Percentiles rank a stretch among this genome's conserved stretches.
phyloP scores from a whole-genome alignment of 2,888 invertebrate species.

The Ophion costatus region DNA sequence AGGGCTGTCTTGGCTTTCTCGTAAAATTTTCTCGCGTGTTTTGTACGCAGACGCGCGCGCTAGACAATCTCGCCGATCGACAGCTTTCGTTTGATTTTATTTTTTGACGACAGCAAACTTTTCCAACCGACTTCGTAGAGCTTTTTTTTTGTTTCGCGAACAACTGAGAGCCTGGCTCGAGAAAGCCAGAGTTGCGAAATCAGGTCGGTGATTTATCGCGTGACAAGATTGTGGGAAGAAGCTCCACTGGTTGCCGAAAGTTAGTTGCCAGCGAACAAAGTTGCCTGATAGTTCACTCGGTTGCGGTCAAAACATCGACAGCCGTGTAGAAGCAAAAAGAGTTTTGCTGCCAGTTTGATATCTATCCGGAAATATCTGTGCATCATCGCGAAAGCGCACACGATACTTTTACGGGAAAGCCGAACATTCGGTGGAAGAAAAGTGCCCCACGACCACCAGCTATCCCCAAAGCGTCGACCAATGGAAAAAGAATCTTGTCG shows the following conservation, averaged over 20 bases:
- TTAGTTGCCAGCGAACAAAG: constrained; percentile 45
- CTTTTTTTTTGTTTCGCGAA: background rate
- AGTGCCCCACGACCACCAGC: constrained; percentile 37
- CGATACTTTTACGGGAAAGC: constrained; percentile 63
- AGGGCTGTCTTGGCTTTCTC: constrained; percentile 48
- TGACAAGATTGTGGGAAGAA: constrained; percentile 32
- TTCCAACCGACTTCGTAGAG: constrained; percentile 8
- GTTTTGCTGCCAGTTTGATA: constrained; percentile 44
- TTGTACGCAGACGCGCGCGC: constrained; percentile 32
- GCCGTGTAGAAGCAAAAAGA: constrained; percentile 43
- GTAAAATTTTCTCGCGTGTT: constrained; percentile 58
- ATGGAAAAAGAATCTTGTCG: constrained; percentile 50
- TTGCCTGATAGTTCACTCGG: constrained; percentile 49
- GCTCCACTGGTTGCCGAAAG: constrained; percentile 34
- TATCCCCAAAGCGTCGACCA: constrained; percentile 48
- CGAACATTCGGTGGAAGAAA: constrained; percentile 20
- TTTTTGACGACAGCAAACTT: constrained; percentile 19
- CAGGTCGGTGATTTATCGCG: constrained; percentile 47
- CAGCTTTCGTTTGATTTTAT: constrained; percentile 10
- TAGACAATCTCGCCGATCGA: constrained; percentile 47
- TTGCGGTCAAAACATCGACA: constrained; percentile 47
- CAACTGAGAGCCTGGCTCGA: background rate
- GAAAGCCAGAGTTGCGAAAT: constrained; percentile 21
- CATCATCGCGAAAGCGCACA: constrained; percentile 54
- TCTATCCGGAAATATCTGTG: constrained; percentile 41